Evolutionary conservation across 2,888 invertebrate species (phyloP).

Genomic region (Unio pictorum): DNA sequence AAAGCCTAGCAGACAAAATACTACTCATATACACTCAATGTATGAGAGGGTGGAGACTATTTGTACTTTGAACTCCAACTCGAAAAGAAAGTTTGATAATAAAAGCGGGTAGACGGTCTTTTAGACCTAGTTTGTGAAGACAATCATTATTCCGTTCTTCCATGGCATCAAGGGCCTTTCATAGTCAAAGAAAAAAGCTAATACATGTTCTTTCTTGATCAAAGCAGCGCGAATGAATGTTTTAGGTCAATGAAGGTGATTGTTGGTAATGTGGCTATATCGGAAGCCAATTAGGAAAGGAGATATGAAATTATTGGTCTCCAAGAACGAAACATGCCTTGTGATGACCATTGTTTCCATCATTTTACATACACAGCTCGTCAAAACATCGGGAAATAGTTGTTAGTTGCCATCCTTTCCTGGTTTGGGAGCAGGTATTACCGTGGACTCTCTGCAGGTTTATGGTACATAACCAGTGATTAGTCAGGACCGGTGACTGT

Average conservation of each 20-base stretch:
- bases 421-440: constrained; percentile 33
- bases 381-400: constrained; percentile 49
- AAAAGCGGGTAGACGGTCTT: background rate
- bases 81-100: background rate
- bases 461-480: constrained; percentile 17
- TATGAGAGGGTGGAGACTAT: too few relatives aligned
- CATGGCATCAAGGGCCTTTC: constrained; percentile 3
- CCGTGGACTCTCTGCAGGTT: constrained; percentile 20
- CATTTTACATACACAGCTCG: constrained; percentile 44
- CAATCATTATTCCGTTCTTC: constrained; percentile 23
- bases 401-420: constrained; percentile 28
- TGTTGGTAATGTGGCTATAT: constrained; percentile 17
- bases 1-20: too few relatives aligned
- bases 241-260: constrained; percentile 32
- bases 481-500: background rate
- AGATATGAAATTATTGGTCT: constrained; percentile 27
- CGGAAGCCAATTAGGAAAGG: constrained; percentile 30
- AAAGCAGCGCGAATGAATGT: constrained; percentile 35
- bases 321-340: constrained; percentile 39
- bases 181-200: constrained; percentile 31
- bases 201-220: constrained; percentile 28
- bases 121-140: background rate
- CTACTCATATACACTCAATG: too few relatives aligned
- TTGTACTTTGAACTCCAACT: background rate
- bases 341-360: constrained; percentile 47